Percentiles rank a stretch among this genome's conserved stretches.
These are phyloP conservation scores for Zaprionus camerounensis DNA, from an alignment of 1,140 invertebrate species.

Conservation along the genomic window DNA sequence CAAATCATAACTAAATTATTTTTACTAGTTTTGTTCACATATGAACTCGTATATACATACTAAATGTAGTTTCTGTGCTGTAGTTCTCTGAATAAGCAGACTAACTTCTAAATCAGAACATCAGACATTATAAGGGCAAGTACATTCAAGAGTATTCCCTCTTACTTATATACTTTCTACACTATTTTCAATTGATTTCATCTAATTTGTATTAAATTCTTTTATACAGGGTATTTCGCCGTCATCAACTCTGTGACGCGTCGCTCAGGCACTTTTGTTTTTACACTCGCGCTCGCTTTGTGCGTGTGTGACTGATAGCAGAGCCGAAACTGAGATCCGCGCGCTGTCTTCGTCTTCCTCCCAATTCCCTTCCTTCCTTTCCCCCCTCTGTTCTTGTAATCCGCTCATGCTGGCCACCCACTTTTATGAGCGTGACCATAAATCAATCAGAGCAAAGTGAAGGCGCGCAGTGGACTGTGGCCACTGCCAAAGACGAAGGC, in stretches of 20 bases:
- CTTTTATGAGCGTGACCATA: constrained; percentile 56
- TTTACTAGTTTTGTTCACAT: too few relatives aligned
- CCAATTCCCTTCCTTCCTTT: background rate
- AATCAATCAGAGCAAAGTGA: constrained; percentile 67
- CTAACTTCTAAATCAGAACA: too few relatives aligned
- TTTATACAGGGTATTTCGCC: constrained; percentile 8
- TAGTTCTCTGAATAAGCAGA: too few relatives aligned
- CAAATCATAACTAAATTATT: too few relatives aligned
- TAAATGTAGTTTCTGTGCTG: too few relatives aligned
- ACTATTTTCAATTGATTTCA: too few relatives aligned
- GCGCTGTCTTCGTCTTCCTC: background rate
- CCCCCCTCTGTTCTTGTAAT: constrained; percentile 21
- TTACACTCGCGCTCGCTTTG: constrained; percentile 1
- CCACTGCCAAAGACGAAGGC: background rate
- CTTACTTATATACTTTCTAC: too few relatives aligned
- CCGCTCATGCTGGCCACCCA: constrained; percentile 32
- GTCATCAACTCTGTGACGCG: background rate
- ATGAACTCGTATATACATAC: too few relatives aligned
- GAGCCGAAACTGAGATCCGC: constrained; percentile 31
- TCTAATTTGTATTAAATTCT: too few relatives aligned
- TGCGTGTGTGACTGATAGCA: constrained; percentile 48
- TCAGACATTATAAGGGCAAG: too few relatives aligned
- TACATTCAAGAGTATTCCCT: too few relatives aligned
- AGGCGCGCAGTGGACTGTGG: background rate
- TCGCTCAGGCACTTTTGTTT: background rate